A percentile compares a stretch with the other conserved stretches of the same genome.
Evolutionary conservation across 1,140 invertebrate species (phyloP).

Genomic region (Drosophila rufa): DNA sequence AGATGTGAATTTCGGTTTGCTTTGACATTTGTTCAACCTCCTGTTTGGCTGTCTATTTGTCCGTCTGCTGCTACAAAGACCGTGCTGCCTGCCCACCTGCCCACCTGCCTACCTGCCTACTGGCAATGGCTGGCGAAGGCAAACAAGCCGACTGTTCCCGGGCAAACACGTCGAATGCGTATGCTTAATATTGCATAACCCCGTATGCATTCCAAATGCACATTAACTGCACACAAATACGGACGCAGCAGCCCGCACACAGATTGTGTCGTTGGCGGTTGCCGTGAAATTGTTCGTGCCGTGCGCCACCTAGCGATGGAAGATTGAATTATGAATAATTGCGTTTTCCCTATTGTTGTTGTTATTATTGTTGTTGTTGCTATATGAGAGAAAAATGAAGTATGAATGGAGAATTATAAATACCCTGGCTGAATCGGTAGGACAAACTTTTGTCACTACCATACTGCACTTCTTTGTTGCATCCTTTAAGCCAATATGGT

Average conservation of each 20-base stretch:
- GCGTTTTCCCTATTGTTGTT: conserved; percentile 46
- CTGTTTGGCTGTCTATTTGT: conserved; percentile 29
- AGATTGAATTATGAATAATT: conserved; percentile 83
- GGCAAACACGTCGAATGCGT: conserved; percentile 67
- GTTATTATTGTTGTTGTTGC: background rate
- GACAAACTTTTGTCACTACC: no score
- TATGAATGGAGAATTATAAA: background rate
- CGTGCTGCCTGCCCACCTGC: background rate
- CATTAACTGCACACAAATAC: conserved; percentile 70
- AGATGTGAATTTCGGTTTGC: conserved; percentile 65
- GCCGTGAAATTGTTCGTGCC: conserved; percentile 57
- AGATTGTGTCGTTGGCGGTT: conserved; percentile 52
- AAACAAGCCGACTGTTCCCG: conserved; percentile 28
- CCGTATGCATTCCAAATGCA: conserved; percentile 76
- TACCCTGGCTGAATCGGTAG: background rate
- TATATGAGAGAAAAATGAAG: background rate
- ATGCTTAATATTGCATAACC: conserved; percentile 79
- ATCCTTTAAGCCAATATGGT: no score
- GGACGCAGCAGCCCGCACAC: conserved; percentile 11
- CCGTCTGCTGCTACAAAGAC: background rate
- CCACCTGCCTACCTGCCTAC: background rate
- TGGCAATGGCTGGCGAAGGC: conserved; percentile 2
- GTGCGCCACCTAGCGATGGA: conserved; percentile 64
- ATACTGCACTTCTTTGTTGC: no score
- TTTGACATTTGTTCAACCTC: conserved; percentile 76